Base-by-base conservation (phyloP, 1,140 invertebrate genomes). In the Drosophila lini region DNA sequence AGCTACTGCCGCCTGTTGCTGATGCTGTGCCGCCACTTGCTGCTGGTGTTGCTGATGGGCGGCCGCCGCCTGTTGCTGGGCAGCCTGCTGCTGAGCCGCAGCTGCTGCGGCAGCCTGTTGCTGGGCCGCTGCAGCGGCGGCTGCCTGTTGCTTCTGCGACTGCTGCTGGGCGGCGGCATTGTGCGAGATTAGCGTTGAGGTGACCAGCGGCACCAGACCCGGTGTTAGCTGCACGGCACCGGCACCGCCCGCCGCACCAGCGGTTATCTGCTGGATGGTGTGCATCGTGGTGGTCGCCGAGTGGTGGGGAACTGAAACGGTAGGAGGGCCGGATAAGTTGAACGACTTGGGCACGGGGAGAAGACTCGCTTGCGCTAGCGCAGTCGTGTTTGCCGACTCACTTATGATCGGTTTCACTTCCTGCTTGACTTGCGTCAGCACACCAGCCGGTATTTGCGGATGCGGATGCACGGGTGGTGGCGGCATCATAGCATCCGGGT, bases 391-490 rank as follows among this genome's bases (percentile, higher is more conserved):
- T 58, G 78, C 84, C 84, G 85, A 91, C 88, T 92, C 84, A 91
- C 91, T 89, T 80, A 92, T 86, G 74, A 91, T 91, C 78, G 91
- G 91, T 83, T 92, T 92, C 67, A 92, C 83, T 91, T 92, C 91
- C 80, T 92, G 91, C 79, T 92, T 92, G 71, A 92, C 82, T 81
- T 89, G 82, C 52, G 91, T 81, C 78, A 92, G 82, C 74, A 92
- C 81, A 76, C 91, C 91, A 70, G 90, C 90, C 74, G 90, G 90
- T 78, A 91, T 92, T 84, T 91, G 84, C 42, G 91, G 91, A 89
- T 91, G 90, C 61, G 91, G 91, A 78, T 91, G 85, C 65, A 88
- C 80, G 59, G 89, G 91, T 74, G 91, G 91, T 75, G 91, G 91
- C 71, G 91, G 91, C 91, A 92, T 91, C 74, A 92, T 89, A 64